phyloP scores from a whole-genome alignment of 1,140 invertebrate species.

The Aphis craccivora region DNA sequence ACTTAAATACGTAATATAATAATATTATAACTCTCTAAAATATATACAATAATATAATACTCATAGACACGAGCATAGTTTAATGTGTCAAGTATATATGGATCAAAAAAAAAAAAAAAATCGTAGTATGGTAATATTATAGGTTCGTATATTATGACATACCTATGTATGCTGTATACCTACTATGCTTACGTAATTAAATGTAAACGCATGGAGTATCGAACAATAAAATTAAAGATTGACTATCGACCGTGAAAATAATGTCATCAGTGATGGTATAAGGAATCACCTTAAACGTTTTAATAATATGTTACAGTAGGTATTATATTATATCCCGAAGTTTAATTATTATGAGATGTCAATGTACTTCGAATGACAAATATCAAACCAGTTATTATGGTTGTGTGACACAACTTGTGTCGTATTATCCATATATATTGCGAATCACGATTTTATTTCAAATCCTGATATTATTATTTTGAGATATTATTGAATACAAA shows the following conservation, averaged over 20 bases:
- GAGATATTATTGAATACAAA: not conserved
- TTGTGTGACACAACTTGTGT: not conserved
- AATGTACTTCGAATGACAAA: not conserved
- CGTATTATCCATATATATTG: not conserved
- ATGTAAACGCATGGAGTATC: not conserved
- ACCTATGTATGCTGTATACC: too few relatives aligned
- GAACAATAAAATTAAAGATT: not conserved
- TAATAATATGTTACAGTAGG: not conserved
- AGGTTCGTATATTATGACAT: not conserved
- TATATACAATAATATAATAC: not conserved
- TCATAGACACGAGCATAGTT: not conserved
- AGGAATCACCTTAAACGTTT: too few relatives aligned
- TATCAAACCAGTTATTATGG: not conserved
- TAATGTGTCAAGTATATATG: not conserved
- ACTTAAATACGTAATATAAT: not conserved
- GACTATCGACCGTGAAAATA: not conserved
- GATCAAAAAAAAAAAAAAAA: not conserved
- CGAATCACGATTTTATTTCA: not conserved
- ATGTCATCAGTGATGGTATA: not conserved
- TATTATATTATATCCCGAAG: not conserved
- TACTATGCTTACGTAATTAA: not conserved
- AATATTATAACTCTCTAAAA: not conserved
- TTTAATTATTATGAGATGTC: not conserved
- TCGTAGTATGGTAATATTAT: not conserved
- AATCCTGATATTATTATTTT: not conserved